Base-by-base conservation (phyloP, 2,797 vertebrate species). In the Erpetoichthys calabaricus region DNA sequence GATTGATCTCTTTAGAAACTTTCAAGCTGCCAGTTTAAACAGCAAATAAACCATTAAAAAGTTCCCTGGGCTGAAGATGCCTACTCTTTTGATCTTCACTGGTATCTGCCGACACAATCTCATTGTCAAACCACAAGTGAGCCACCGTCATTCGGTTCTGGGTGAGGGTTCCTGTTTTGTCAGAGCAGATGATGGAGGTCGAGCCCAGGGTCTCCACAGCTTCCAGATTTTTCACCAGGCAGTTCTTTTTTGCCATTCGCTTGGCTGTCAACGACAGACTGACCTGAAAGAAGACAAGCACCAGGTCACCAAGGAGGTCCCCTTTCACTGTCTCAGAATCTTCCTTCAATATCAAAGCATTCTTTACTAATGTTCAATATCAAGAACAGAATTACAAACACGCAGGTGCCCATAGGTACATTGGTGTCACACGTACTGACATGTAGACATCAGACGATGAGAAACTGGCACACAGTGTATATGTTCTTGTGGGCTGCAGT, bases 101-200 rank as follows among this genome's bases (percentile, higher is more conserved):
- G 55, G 85, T 87, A 60, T 87, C 85, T 0, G 85, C 79, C 3
- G 71, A 60, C 25, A 79, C 83, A 60, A 82, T 76, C 56, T 82
- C 82, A 47, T 80, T 73, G 47, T 87, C 85, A 41, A 87, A 87
- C 85, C 85, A 87, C 7, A 87, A 74, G 44, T 87, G 85, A 8
- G 85, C 82, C 2, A 87, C 85, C 0, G 85, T 87, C 85, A 87
- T 87, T 58, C 85, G 75, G 69, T 87, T 87, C 55, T 87, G 85
- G 0, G 85, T 87, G 47, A 87, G 77, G 4, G 85, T 87, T 0
- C 25, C 25, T 25, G 25, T 25, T 25, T 25, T 25, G 25, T 25
- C 25, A 2, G 25, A 25, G 25, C 25, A 25, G 25, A 25, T 25
- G 25, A 25, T 25, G 25, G 25, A 25, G 25, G 25, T 25, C 25